Conservation (phyloP, 2,888 invertebrate genomes). For the Tortrix viridana region DNA sequence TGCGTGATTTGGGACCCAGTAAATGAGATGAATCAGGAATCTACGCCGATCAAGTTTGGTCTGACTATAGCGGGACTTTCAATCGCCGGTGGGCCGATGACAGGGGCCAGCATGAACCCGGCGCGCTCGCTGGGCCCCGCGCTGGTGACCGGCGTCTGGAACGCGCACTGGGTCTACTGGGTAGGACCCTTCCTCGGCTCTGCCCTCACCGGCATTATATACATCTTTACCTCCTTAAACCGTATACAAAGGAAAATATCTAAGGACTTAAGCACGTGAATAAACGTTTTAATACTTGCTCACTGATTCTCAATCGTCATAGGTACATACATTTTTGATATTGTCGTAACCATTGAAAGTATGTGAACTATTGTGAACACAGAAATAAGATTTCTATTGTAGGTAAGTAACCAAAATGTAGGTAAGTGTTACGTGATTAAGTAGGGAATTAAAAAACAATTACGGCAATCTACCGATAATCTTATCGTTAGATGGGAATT, state of each 20-base stretch:
- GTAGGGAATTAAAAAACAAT: too few species aligned
- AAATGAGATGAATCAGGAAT: conserved; percentile 86
- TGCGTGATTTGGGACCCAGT: conserved; percentile 90
- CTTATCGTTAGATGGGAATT: too few species aligned
- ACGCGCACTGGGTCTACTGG: conserved; percentile 89
- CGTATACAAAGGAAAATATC: conserved; percentile 2
- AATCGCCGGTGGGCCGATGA: conserved; percentile 87
- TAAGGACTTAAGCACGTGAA: too few species aligned
- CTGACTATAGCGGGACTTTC: conserved; percentile 87
- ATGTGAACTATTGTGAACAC: too few species aligned
- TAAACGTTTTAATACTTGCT: too few species aligned
- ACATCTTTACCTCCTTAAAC: conserved; percentile 35
- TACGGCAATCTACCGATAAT: too few species aligned
- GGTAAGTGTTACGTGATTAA: too few species aligned
- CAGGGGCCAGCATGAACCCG: conserved; percentile 90
- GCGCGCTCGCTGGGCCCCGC: conserved; percentile 89
- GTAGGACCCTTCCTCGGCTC: conserved; percentile 82
- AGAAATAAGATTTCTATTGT: too few species aligned
- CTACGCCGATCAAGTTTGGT: conserved; percentile 87
- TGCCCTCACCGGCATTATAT: conserved; percentile 50
- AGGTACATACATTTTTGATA: too few species aligned
- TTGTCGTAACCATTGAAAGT: too few species aligned
- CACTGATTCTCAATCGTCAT: too few species aligned
- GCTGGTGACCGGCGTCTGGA: conserved; percentile 87
- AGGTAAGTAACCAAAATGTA: too few species aligned